Conservation (phyloP, 2,797 vertebrate species). For the Botia kubotai region DNA sequence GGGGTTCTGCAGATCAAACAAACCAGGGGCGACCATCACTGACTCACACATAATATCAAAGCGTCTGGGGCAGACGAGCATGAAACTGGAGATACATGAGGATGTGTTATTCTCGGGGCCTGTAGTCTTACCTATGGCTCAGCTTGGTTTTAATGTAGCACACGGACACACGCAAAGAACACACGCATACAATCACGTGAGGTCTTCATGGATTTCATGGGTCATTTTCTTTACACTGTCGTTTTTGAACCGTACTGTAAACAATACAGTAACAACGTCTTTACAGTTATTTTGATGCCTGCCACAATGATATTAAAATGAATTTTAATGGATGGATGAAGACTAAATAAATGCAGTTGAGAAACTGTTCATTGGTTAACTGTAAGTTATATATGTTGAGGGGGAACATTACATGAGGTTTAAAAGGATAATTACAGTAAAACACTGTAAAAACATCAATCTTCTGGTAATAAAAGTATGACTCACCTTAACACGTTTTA, state of each 20-base stretch:
- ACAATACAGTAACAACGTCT: too few species aligned
- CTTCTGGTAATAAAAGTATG: too few species aligned
- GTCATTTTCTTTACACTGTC: too few species aligned
- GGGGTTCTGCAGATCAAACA: constrained; percentile 31
- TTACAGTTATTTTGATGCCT: not conserved
- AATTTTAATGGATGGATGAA: not conserved
- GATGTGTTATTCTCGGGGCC: constrained; percentile 6
- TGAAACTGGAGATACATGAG: constrained; percentile 11
- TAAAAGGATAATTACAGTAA: too few species aligned
- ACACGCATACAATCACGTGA: constrained; percentile 45
- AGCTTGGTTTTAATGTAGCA: constrained; percentile 35
- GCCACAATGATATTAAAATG: not conserved
- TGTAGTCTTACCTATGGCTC: not conserved
- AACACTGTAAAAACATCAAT: too few species aligned
- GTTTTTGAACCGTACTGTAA: too few species aligned
- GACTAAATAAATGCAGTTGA: too few species aligned
- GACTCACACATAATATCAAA: constrained; percentile 18
- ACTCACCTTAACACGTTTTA: too few species aligned
- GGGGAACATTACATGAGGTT: too few species aligned
- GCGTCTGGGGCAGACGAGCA: not conserved
- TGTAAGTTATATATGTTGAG: too few species aligned
- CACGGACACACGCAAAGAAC: constrained; percentile 30
- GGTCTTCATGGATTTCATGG: constrained; percentile 37
- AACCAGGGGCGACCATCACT: constrained; percentile 19
- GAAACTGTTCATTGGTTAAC: too few species aligned